Evolutionary conservation across 2,797 vertebrate genomes (phyloP).

Genomic region (Onychomys torridus): DNA sequence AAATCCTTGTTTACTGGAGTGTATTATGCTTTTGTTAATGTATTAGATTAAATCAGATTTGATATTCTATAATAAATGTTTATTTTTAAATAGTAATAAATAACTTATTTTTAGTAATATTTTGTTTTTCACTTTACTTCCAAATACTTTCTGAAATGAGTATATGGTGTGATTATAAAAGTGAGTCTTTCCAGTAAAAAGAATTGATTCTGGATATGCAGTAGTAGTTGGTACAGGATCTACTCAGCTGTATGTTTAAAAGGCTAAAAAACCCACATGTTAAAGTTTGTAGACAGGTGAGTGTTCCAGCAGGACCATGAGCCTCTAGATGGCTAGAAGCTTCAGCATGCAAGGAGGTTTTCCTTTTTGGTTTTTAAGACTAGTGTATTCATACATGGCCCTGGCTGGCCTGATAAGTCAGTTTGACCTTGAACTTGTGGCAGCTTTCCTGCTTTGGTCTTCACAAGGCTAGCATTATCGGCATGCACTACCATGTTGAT

Average conservation of each 20-base stretch:
- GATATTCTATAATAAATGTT: slow-evolving; percentile 67
- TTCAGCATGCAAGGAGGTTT: neutral
- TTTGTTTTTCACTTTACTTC: slow-evolving; percentile 65
- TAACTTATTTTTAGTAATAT: slow-evolving; percentile 76
- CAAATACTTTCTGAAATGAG: slow-evolving; percentile 57
- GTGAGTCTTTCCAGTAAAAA: neutral
- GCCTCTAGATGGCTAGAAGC: neutral
- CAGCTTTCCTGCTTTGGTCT: neutral
- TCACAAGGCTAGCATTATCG: neutral
- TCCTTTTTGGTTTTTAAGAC: neutral
- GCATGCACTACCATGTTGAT: neutral
- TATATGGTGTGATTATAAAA: slow-evolving; percentile 22
- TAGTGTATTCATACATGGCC: neutral
- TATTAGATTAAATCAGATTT: slow-evolving; percentile 61
- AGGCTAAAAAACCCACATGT: neutral
- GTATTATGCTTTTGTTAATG: slow-evolving; percentile 73
- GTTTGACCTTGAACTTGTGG: neutral
- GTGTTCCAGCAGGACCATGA: neutral
- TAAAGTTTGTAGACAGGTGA: neutral
- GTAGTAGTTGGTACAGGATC: neutral
- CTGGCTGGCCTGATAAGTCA: neutral
- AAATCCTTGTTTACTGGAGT: slow-evolving; percentile 59
- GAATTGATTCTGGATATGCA: neutral
- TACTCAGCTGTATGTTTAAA: neutral
- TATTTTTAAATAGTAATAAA: slow-evolving; percentile 80